phyloP scores from a whole-genome alignment of 2,888 invertebrate species.

The Andrena camellia region DNA sequence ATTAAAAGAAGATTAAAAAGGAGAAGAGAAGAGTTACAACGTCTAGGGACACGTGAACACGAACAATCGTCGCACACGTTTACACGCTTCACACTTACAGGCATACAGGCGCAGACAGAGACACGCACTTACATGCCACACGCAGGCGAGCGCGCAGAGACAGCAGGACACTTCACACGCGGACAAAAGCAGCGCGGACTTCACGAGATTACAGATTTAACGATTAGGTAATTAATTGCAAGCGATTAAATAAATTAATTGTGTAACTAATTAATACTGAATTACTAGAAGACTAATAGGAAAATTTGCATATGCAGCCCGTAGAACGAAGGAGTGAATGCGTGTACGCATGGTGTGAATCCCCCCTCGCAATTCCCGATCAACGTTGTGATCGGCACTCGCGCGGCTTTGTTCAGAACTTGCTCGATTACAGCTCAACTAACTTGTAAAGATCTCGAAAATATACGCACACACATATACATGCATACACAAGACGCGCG shows the following conservation, averaged over 20 bases:
- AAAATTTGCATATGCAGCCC: slow-evolving; percentile 76
- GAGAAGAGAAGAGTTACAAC: neutral
- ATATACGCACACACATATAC: slow-evolving; percentile 54
- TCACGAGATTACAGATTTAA: slow-evolving; percentile 74
- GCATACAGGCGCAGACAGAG: slow-evolving; percentile 12
- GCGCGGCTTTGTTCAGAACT: slow-evolving; percentile 66
- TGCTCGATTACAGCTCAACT: slow-evolving; percentile 61
- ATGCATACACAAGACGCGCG: slow-evolving; percentile 22
- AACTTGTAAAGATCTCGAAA: slow-evolving; percentile 54
- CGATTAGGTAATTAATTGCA: slow-evolving; percentile 77
- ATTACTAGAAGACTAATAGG: slow-evolving; percentile 78
- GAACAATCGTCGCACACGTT: slow-evolving; percentile 4
- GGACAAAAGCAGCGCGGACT: slow-evolving; percentile 52
- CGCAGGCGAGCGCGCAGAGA: slow-evolving; percentile 13
- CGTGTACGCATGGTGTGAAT: slow-evolving; percentile 69
- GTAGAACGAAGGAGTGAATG: slow-evolving; percentile 79
- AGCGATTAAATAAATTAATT: slow-evolving; percentile 77
- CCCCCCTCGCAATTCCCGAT: slow-evolving; percentile 55
- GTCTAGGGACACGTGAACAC: slow-evolving; percentile 36
- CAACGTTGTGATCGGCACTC: slow-evolving; percentile 44
- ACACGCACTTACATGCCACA: neutral
- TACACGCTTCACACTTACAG: slow-evolving; percentile 20
- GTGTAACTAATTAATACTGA: slow-evolving; percentile 81
- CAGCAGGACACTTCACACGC: slow-evolving; percentile 17
- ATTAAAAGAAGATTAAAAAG: slow-evolving; percentile 30